Conservation (phyloP, 2,113 vertebrate genomes). For the Scolopax mira region DNA sequence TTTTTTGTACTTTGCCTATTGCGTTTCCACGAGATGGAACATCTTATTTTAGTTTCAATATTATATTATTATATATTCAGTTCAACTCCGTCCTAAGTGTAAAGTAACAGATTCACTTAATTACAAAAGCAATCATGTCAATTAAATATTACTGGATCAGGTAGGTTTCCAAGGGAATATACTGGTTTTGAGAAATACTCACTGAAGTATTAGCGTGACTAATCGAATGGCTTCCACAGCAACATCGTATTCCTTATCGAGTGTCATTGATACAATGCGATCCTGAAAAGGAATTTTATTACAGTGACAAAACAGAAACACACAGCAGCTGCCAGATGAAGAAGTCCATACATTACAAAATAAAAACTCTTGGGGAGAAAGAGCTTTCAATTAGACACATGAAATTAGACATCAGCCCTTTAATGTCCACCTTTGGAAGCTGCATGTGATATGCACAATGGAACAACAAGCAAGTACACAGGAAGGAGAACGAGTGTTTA, state of each 20-base stretch:
- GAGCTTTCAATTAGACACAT: not conserved
- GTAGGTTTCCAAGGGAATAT: not conserved
- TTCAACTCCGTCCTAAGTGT: not conserved
- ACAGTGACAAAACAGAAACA: not conserved
- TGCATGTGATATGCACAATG: too few relatives aligned
- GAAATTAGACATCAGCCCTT: not conserved
- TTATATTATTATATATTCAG: not conserved
- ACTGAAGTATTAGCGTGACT: constrained; percentile 98
- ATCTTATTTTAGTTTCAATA: not conserved
- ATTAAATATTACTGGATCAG: not conserved
- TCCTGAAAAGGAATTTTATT: constrained; percentile 77
- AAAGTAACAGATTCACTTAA: not conserved
- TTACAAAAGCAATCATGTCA: not conserved
- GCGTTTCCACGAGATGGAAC: not conserved
- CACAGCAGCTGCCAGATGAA: not conserved
- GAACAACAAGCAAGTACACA: not conserved
- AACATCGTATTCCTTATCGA: constrained; percentile 98
- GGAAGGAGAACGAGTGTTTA: not conserved
- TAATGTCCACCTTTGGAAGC: not conserved
- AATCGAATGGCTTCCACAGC: constrained; percentile 98
- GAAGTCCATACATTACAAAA: not conserved
- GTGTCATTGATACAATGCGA: constrained; percentile 98
- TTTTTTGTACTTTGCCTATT: not conserved
- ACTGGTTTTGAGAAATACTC: constrained; percentile 71
- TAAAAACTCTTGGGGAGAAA: not conserved